phyloP scores from a whole-genome alignment of 2,113 vertebrate species.

The Erythrocercus mccallii region DNA sequence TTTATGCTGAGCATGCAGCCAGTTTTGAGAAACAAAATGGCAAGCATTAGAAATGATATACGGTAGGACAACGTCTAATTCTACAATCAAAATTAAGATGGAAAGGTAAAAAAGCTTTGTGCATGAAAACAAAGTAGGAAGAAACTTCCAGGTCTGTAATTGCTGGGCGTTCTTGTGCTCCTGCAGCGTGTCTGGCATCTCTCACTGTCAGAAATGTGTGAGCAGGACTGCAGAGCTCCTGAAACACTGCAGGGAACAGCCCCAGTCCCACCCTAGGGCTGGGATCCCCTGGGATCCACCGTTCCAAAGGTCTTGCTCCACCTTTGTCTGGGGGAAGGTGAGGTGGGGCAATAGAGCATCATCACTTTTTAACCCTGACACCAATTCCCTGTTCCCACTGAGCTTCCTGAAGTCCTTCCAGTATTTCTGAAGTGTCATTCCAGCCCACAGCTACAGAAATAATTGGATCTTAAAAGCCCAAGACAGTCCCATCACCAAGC shows the following conservation, averaged over 20 bases:
- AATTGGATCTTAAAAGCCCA: neutral
- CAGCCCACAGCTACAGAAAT: neutral
- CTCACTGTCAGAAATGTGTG: neutral
- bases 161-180: neutral
- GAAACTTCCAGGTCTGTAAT: neutral
- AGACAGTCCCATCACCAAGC: neutral
- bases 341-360: neutral
- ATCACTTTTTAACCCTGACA: fast-evolving
- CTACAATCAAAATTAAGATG: neutral
- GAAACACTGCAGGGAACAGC: neutral
- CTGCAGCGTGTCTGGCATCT: neutral
- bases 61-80: neutral
- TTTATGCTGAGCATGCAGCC: neutral
- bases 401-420: neutral
- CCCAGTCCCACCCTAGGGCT: neutral
- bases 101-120: neutral
- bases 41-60: neutral
- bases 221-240: neutral
- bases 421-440: neutral
- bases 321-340: fast-evolving
- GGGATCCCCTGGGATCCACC: neutral
- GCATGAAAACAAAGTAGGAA: neutral
- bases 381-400: neutral
- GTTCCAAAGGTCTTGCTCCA: neutral
- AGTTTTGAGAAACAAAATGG: neutral